These are phyloP conservation scores for Crotophaga sulcirostris DNA, from an alignment of 2,113 vertebrate genomes.

Conservation along the genomic window DNA sequence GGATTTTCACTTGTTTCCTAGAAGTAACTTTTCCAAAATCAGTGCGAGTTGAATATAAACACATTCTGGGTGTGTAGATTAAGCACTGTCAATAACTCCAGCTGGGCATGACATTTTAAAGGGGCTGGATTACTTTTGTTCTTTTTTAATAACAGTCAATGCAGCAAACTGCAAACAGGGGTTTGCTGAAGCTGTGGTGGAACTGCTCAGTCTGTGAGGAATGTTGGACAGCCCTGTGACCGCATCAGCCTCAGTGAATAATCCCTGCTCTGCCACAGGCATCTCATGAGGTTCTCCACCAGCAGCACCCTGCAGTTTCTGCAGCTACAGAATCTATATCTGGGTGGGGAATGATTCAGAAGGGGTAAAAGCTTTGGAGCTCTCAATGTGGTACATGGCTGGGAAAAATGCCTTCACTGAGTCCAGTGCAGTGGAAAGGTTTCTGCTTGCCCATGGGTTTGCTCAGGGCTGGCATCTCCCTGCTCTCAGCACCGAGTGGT, in stretches of 20 bases:
- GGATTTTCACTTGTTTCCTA: not conserved
- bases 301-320: not conserved
- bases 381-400: not conserved
- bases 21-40: not conserved
- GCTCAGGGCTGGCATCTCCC: not conserved
- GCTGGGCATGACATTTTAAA: not conserved
- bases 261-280: not conserved
- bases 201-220: not conserved
- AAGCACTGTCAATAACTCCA: not conserved
- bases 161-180: fast-evolving
- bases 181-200: fast-evolving
- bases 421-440: not conserved
- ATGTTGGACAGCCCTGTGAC: not conserved
- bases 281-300: not conserved
- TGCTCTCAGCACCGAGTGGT: fast-evolving
- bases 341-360: not conserved
- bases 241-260: fast-evolving
- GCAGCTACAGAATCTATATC: not conserved
- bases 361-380: not conserved
- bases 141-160: not conserved
- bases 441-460: not conserved
- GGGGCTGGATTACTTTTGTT: not conserved
- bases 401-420: not conserved
- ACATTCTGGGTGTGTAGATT: not conserved
- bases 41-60: not conserved